These are phyloP conservation scores for Tretioscincus oriximinensis DNA, from an alignment of 2,113 vertebrate species.

Conservation along the genomic window DNA sequence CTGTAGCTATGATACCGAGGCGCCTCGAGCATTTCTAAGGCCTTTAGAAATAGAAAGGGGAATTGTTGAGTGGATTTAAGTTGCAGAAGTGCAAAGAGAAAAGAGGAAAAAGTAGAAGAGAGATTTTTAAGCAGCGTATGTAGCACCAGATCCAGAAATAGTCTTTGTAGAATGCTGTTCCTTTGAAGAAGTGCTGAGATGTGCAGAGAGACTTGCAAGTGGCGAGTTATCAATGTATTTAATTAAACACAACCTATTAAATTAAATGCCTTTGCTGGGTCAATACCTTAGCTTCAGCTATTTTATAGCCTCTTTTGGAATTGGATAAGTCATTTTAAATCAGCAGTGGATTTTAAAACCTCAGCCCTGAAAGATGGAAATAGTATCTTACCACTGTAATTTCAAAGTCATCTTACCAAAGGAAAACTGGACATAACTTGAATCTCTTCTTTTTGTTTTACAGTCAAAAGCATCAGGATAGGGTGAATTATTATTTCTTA, in stretches of 20 bases:
- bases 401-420: constrained; percentile 1
- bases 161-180: constrained; percentile 1
- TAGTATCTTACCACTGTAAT: not conserved
- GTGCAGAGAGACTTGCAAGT: constrained; percentile 26
- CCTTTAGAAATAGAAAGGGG: not conserved
- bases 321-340: not conserved
- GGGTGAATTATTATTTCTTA: not conserved
- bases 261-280: constrained; percentile 30
- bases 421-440: constrained; percentile 1
- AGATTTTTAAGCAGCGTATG: constrained; percentile 13
- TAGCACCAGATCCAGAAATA: not conserved
- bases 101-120: not conserved
- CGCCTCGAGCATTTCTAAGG: not conserved
- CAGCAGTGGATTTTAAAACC: not conserved
- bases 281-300: constrained; percentile 11
- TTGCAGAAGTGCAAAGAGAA: constrained; percentile 4
- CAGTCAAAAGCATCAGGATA: not conserved
- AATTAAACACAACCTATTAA: constrained; percentile 29
- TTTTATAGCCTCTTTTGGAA: not conserved
- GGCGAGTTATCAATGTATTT: constrained; percentile 34
- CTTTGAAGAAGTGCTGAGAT: constrained; percentile 20
- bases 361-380: not conserved
- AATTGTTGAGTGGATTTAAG: constrained; percentile 16
- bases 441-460: not conserved
- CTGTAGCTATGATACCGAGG: not conserved